phyloP scores from a whole-genome alignment of 2,113 vertebrate genomes.

The Dicrurus megarhynchus region DNA sequence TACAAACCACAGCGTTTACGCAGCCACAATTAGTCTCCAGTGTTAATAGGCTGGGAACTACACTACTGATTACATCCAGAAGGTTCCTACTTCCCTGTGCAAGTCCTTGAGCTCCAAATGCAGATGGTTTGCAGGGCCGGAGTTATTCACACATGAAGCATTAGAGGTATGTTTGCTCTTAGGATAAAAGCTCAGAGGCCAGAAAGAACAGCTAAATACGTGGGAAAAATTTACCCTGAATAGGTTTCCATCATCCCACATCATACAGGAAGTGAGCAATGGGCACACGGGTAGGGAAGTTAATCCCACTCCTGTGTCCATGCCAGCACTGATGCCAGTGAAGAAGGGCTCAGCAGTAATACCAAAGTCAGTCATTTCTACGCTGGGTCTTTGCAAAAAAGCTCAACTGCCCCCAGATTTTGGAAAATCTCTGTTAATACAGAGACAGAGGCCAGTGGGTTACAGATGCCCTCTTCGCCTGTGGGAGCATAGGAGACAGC shows the following conservation, averaged over 20 bases:
- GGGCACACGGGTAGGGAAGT: neutral
- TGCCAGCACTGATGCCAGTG: neutral
- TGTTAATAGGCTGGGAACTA: neutral
- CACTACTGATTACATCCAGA: neutral
- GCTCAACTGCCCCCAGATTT: neutral
- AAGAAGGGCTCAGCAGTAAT: neutral
- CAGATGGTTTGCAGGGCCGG: neutral
- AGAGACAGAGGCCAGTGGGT: neutral
- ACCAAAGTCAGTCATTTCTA: neutral
- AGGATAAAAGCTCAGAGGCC: constrained; percentile 1
- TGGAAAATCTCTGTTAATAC: neutral
- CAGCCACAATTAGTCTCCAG: neutral
- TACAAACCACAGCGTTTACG: neutral
- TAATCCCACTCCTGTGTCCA: neutral
- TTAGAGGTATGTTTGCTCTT: neutral
- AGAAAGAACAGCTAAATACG: neutral
- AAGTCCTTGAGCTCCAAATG: neutral
- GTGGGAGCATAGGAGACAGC: neutral
- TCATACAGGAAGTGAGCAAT: neutral
- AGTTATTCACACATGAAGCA: neutral
- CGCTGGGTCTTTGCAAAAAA: neutral
- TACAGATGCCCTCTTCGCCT: neutral
- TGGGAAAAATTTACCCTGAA: neutral
- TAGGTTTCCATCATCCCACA: neutral
- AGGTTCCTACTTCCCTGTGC: neutral